Base-by-base conservation (phyloP, 2,113 vertebrate genomes). In the Malurus melanocephalus region DNA sequence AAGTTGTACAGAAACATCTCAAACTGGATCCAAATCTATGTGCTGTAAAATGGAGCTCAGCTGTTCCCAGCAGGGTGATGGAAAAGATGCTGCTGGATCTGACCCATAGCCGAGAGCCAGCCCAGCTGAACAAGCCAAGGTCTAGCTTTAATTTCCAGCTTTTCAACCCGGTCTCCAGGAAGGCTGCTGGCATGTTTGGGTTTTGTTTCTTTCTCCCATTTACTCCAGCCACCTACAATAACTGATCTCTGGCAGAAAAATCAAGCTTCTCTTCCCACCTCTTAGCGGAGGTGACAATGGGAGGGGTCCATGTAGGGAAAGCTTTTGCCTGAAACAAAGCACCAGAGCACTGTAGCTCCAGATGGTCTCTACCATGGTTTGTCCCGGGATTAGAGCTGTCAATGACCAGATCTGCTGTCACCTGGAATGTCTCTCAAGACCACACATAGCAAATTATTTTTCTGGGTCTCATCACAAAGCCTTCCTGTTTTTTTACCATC, bases 131-230 rank as follows among this genome's bases (percentile, higher is more conserved):
- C 35, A 30, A 84, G 69, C 68, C 84, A 86, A 66, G 23, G 82
- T 40, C 43, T 71, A 51, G 82, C 84, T 93, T 46, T 45, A 94
- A 83, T 95, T 96, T 96, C 94, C 95, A 92, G 75, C 62, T 71
- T 90, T 93, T 95, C 93, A 84, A 62, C 68, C 75, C 86, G 13
- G 59, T 95, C 85, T 97, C 94, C 95, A 97, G 95, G 94, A 97
- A 97, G 93, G 61, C 66, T 92, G 81, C 59, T 2, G 19, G 79
- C 71, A 53, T 91, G 56, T 79, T 49, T 87, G 85, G 11, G 48
- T 89, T 93, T 85, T 96, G 89, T 94, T 94, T 90, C 73, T 80
- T 57, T 88, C 83, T 90, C 76, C 30, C 8, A 6, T 92, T 97
- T 96, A 86, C 88, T 97, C 75, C 38, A 74, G 71, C 74, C 53